A percentile compares a stretch with the other conserved stretches of the same genome.
These are phyloP conservation scores for Dolomedes plantarius DNA, from an alignment of 2,888 invertebrate species.

Conservation along the genomic window DNA sequence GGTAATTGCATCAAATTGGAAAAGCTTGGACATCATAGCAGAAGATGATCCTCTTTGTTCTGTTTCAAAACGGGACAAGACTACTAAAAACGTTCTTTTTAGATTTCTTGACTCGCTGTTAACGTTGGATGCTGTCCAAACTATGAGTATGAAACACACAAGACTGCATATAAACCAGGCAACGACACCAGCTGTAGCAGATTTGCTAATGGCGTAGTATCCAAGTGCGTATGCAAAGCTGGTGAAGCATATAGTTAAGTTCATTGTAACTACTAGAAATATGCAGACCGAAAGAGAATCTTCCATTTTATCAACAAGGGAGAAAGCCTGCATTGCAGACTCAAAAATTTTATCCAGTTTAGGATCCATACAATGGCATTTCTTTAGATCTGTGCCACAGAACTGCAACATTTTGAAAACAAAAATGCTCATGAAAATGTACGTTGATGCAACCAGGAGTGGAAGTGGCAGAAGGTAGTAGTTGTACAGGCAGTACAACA, in stretches of 20 bases:
- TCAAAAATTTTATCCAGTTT: background rate
- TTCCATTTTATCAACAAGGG: conserved; percentile 29
- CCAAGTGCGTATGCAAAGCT: conserved; percentile 42
- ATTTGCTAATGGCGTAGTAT: conserved; percentile 1
- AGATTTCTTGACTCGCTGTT: conserved; percentile 10
- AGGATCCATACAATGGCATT: background rate
- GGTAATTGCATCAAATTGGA: conserved; percentile 18
- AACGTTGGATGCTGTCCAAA: conserved; percentile 29
- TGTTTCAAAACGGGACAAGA: background rate
- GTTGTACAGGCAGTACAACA: conserved; percentile 36
- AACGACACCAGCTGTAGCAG: conserved; percentile 5
- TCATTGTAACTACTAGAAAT: conserved; percentile 37
- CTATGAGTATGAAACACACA: conserved; percentile 15
- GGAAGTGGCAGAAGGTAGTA: conserved; percentile 30
- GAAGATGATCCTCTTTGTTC: background rate
- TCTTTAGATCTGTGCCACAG: background rate
- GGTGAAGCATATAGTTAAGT: conserved; percentile 22
- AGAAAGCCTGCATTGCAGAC: background rate
- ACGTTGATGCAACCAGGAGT: conserved; percentile 1
- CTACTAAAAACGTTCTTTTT: conserved; percentile 7
- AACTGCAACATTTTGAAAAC: conserved; percentile 4
- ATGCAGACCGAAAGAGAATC: conserved; percentile 21
- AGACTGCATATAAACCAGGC: conserved; percentile 23
- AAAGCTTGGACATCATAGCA: background rate
- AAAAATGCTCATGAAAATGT: conserved; percentile 18